Conservation (phyloP, 2,797 vertebrate genomes). For the Philypnodon macrostomus region DNA sequence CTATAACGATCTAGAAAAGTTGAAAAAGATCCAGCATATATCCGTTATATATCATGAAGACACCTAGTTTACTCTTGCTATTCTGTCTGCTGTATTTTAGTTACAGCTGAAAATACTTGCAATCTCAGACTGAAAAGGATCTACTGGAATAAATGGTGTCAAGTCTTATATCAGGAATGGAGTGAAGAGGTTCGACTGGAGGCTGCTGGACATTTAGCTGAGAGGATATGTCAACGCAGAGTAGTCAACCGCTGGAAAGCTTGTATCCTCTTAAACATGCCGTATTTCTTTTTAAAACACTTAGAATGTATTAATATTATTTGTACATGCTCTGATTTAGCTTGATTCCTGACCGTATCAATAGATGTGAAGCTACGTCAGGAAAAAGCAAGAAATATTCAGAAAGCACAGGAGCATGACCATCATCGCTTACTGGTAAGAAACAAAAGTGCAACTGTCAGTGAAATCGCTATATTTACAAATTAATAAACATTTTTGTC, state of each 20-base stretch:
- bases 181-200: slow-evolving; percentile 47
- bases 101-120: slow-evolving; percentile 58
- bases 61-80: background rate
- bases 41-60: too few species aligned
- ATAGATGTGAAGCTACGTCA: slow-evolving; percentile 75
- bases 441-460: background rate
- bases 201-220: slow-evolving; percentile 56
- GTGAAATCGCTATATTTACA: background rate
- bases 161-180: slow-evolving; percentile 55
- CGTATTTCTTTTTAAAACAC: too few species aligned
- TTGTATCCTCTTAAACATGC: slow-evolving; percentile 81
- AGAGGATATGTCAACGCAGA: slow-evolving; percentile 56
- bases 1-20: too few species aligned
- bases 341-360: slow-evolving; percentile 57
- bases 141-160: slow-evolving; percentile 77
- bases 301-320: too few species aligned
- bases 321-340: background rate
- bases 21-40: too few species aligned
- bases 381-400: slow-evolving; percentile 55
- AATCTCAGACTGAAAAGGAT: slow-evolving; percentile 27
- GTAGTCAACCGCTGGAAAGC: slow-evolving; percentile 78
- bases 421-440: slow-evolving; percentile 80
- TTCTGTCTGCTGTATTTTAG: slow-evolving; percentile 55
- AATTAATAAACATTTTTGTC: slow-evolving; percentile 9
- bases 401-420: slow-evolving; percentile 71